Evolutionary conservation across 2,113 vertebrate species (phyloP), one percentile per base, ranked within the genome.

Genomic region (Thymallus thymallus): DNA sequence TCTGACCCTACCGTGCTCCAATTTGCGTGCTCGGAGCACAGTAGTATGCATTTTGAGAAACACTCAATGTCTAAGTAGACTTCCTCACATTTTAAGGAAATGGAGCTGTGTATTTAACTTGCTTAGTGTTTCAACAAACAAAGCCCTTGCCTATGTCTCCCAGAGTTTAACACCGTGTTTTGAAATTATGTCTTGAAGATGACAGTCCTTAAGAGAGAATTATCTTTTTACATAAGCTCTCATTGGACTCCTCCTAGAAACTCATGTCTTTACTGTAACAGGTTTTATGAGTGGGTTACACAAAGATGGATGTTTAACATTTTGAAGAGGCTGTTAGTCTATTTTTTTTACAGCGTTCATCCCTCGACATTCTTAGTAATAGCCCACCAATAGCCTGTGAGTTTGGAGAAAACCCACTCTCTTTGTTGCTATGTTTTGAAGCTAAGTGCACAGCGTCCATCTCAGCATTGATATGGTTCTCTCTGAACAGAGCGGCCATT

Each of bases 41-140:
- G 35, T 41, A 41, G 35, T 41, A 10, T 9, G 35, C 35, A 41
- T 9, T 41, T 41, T 41, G 35, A 41, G 35, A 41, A 10, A 41
- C 35, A 41, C 35, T 7, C 9, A 10, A 10, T 9, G 77, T 56
- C 79, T 80, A 85, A 75, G 55, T 84, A 84, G 68, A 71, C 77
- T 64, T 73, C 77, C 29, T 45, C 45, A 60, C 10, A 35, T 75
- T 86, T 85, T 80, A 88, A 88, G 9, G 35, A 41, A 41, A 41
- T 84, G 30, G 71, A 20, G 10, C 12, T 73, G 70, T 77, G 73
- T 79, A 29, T 80, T 86, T 80, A 77, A 55, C 48, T 80, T 73
- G 80, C 80, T 84, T 84, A 74, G 72, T 79, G 4, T 85, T 75
- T 78, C 62, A 75, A 78, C 86, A 91, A 91, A 89, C 81, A 86